A percentile compares a stretch with the other conserved stretches of the same genome.
Evolutionary conservation across 37 sponge, comb jelly and placozoan genomes (phyloP).

Genomic region (Oopsacas minuta): DNA sequence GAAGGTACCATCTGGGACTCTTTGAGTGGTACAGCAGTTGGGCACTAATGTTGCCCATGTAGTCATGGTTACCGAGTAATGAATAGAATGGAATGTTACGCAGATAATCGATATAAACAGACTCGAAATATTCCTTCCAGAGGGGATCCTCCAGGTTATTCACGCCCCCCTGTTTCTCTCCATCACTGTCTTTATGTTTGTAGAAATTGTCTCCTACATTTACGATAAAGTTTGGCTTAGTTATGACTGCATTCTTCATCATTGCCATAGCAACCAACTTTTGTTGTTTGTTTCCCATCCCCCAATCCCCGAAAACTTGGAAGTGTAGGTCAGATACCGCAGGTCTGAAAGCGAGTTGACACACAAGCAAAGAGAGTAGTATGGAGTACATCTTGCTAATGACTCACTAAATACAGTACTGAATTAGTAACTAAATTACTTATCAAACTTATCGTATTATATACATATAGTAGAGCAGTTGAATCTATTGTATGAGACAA

Average conservation of each 20-base stretch:
- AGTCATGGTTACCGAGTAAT: slow-evolving; percentile 25
- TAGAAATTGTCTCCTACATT: slow-evolving; percentile 31
- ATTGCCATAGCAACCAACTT: slow-evolving; percentile 12
- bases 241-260: background rate
- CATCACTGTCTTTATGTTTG: background rate
- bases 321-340: background rate
- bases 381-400: background rate
- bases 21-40: slow-evolving; percentile 24
- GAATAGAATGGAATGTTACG: slow-evolving; percentile 19
- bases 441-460: too few relatives aligned
- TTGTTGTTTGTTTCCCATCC: slow-evolving; percentile 31
- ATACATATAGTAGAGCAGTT: background rate
- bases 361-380: background rate
- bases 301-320: slow-evolving; percentile 28
- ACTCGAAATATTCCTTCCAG: slow-evolving; percentile 24
- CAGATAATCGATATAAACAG: slow-evolving; percentile 20
- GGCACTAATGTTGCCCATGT: slow-evolving; percentile 27
- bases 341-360: background rate
- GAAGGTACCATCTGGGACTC: slow-evolving; percentile 23
- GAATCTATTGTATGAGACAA: background rate
- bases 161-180: slow-evolving; percentile 21
- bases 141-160: slow-evolving; percentile 21
- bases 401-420: background rate
- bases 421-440: too few relatives aligned
- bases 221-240: background rate